These are phyloP conservation scores for Drosophila orena DNA, from an alignment of 1,140 invertebrate species.

Conservation along the genomic window DNA sequence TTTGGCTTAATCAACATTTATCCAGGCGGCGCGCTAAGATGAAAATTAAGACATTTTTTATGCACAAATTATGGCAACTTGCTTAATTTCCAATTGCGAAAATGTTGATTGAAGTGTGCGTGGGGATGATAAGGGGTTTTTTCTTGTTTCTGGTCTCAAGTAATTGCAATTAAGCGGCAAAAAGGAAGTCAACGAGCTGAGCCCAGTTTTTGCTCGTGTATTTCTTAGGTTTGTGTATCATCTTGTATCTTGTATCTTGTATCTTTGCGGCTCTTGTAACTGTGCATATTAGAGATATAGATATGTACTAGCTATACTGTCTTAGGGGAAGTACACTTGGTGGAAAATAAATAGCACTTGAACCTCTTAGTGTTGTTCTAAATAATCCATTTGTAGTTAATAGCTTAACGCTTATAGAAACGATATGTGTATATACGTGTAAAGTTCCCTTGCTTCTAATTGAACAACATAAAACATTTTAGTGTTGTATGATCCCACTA, in stretches of 20 bases:
- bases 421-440: neutral
- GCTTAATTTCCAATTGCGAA: conserved; percentile 64
- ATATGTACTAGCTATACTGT: neutral
- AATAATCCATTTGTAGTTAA: neutral
- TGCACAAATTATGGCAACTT: conserved; percentile 68
- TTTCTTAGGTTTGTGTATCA: conserved; percentile 16
- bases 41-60: conserved; percentile 35
- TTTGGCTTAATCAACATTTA: conserved; percentile 60
- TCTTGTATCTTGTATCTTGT: conserved; percentile 3
- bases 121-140: neutral
- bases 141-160: conserved; percentile 59
- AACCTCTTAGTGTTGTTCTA: neutral
- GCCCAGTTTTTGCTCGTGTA: conserved; percentile 23
- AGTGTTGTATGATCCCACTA: neutral
- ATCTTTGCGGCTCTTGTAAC: conserved; percentile 7
- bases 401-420: neutral
- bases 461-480: too few relatives aligned
- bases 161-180: conserved; percentile 74
- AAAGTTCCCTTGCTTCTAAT: too few relatives aligned
- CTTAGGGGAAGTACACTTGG: too few relatives aligned
- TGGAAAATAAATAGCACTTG: too few relatives aligned
- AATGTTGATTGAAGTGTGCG: conserved; percentile 18
- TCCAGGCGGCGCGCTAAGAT: conserved; percentile 26
- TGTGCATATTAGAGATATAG: neutral
- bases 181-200: conserved; percentile 63